phyloP scores from a whole-genome alignment of 2,113 vertebrate species.

The Cichladusa arquata region DNA sequence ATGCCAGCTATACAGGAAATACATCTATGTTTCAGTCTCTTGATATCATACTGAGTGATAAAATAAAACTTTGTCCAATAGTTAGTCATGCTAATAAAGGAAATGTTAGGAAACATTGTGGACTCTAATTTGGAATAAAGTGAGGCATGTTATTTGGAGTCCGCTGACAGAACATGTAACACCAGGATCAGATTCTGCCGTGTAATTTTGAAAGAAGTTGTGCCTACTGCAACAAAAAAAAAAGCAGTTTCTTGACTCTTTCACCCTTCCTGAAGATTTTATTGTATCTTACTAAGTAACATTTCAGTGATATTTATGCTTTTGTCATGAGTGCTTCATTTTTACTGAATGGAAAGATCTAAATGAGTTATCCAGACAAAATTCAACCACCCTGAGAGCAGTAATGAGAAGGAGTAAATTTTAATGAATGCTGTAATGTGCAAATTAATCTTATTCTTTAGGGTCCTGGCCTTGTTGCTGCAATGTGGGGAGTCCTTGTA shows the following conservation, averaged over 20 bases:
- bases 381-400: not conserved
- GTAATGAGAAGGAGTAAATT: not conserved
- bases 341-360: not conserved
- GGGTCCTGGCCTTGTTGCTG: conserved; percentile 88
- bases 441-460: conserved; percentile 52
- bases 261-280: not conserved
- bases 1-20: not conserved
- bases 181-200: not conserved
- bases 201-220: not conserved
- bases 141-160: not conserved
- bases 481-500: conserved; percentile 85
- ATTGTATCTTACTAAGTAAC: not conserved
- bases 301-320: not conserved
- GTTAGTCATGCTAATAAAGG: not conserved
- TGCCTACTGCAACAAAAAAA: not conserved
- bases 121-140: not conserved
- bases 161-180: not conserved
- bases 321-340: not conserved
- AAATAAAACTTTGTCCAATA: not conserved
- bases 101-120: not conserved
- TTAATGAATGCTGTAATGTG: not conserved
- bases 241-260: not conserved
- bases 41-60: not conserved
- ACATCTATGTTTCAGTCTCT: not conserved
- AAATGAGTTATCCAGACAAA: not conserved